Base-by-base conservation (phyloP, 2,113 vertebrate species). In the Colaptes auratus region DNA sequence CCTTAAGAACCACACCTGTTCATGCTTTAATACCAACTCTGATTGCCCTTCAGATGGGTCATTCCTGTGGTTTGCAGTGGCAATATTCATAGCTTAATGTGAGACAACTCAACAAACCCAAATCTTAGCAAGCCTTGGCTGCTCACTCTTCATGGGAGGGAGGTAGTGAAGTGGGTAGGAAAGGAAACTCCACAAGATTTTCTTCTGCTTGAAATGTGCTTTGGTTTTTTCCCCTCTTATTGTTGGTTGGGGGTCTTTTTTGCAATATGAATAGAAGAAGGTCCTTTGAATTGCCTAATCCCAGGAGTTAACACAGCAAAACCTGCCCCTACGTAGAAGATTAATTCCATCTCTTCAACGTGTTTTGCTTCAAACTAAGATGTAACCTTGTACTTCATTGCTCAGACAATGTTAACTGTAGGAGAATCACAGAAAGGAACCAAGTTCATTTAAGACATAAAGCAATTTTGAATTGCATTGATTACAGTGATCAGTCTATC, bases 401-500 rank as follows among this genome's bases (percentile, higher is more conserved):
- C 88, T 93, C 82, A 92, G 89, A 82, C 91, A 95, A 92, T 72
- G 84, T 91, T 77, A 95, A 35, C 87, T 92, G 89, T 17, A 95
- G 89, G 85, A 92, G 87, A 95, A 95, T 82, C 93, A 92, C 15
- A 5, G 82, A 84, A 92, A 96, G 72, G 82, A 95, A 92, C 85
- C 50, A 18, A 50, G 75, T 81, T 95, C 95, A 78, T 97, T 94
- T 95, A 86, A 95, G 93, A 95, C 93, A 95, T 82, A 70, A 96
- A 96, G 94, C 79, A 95, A 89, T 92, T 95, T 64, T 92, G 94
- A 95, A 92, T 86, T 96, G 93, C 94, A 97, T 97, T 97, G 96
- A 97, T 97, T 97, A 96, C 86, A 97, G 96, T 97, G 96, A 96
- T 96, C 96, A 97, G 93, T 96, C 96, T 95, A 96, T 97, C 96